phyloP scores from a whole-genome alignment of 1,140 invertebrate species.

The Drosophila prosaltans region DNA sequence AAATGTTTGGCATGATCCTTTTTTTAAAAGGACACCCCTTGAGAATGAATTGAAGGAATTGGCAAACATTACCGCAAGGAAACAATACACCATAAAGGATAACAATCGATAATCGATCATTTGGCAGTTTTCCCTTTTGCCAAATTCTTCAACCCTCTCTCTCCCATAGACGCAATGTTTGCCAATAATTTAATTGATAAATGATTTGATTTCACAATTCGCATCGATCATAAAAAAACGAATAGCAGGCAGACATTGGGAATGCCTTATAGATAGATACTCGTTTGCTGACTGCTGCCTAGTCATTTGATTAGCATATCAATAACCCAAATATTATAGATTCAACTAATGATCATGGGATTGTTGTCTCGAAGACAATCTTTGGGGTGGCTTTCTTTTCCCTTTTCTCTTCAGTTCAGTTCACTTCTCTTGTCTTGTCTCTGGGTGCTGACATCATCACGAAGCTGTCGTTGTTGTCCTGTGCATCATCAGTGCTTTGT shows the following conservation, averaged over 20 bases:
- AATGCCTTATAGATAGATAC: neutral
- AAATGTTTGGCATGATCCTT: constrained; percentile 66
- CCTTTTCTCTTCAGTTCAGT: neutral
- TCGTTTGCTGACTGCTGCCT: constrained; percentile 11
- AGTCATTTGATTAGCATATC: constrained; percentile 75
- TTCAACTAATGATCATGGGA: constrained; percentile 74
- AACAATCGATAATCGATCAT: constrained; percentile 74
- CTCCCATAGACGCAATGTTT: constrained; percentile 69
- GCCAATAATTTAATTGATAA: constrained; percentile 83
- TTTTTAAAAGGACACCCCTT: constrained; percentile 26
- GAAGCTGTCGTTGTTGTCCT: constrained; percentile 39
- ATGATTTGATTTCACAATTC: constrained; percentile 77
- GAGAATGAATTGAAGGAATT: constrained; percentile 60
- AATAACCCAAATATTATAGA: constrained; percentile 66
- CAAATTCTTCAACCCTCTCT: constrained; percentile 7
- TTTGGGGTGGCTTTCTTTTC: constrained; percentile 49
- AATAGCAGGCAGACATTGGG: constrained; percentile 1
- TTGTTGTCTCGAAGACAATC: constrained; percentile 40
- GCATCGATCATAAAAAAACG: constrained; percentile 67
- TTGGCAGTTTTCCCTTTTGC: constrained; percentile 57
- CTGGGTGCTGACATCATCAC: constrained; percentile 81
- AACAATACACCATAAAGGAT: constrained; percentile 24
- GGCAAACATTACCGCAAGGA: constrained; percentile 70
- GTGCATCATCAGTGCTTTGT: constrained; percentile 75
- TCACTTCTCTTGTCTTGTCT: constrained; percentile 25